These are phyloP conservation scores for Heliconius congener DNA, from an alignment of 1,140 invertebrate species.

Conservation along the genomic window DNA sequence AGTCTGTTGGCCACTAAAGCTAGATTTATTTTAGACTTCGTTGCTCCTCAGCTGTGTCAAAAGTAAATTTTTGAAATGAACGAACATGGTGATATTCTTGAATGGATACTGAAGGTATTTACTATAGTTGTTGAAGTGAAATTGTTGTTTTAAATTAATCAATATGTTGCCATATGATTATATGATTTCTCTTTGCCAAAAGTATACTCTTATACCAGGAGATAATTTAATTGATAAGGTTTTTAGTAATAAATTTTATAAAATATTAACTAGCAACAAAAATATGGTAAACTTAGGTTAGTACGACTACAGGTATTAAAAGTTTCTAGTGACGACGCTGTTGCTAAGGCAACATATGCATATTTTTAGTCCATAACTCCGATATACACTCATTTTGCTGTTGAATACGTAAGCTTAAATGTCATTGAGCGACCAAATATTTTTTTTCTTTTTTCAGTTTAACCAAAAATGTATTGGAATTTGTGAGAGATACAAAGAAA, in stretches of 20 bases:
- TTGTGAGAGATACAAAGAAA: neutral
- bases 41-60: conserved; percentile 23
- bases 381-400: neutral
- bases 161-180: too few relatives aligned
- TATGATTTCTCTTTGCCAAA: neutral
- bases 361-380: conserved; percentile 17
- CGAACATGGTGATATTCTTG: conserved; percentile 56
- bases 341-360: conserved; percentile 25
- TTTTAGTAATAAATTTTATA: neutral
- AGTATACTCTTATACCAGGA: neutral
- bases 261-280: neutral
- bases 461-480: neutral
- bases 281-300: neutral
- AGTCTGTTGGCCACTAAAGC: conserved; percentile 22
- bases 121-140: conserved; percentile 15
- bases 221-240: neutral
- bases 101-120: conserved; percentile 68
- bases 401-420: neutral
- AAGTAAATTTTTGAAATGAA: conserved; percentile 53
- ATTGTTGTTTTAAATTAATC: neutral
- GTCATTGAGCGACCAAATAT: neutral
- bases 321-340: neutral
- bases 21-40: conserved; percentile 37
- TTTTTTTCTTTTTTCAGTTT: neutral
- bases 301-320: neutral